phyloP scores from a whole-genome alignment of 2,113 vertebrate species.

The Oreochromis aureus region DNA sequence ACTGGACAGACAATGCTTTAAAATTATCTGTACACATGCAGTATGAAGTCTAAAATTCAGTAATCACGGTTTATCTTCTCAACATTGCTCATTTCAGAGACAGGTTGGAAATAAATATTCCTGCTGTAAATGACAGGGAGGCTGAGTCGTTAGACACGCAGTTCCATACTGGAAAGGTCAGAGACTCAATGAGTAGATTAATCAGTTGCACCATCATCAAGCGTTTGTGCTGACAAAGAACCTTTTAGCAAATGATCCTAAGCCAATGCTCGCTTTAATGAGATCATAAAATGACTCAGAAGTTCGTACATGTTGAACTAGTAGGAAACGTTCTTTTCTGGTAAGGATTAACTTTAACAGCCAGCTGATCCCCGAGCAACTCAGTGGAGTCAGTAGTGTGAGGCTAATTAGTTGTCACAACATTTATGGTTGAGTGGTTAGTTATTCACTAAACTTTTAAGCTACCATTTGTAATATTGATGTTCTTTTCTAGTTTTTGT shows the following conservation, averaged over 20 bases:
- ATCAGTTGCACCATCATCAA: neutral
- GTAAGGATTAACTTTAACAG: neutral
- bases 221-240: neutral
- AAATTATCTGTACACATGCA: neutral
- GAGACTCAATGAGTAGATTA: neutral
- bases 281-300: neutral
- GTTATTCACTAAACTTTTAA: neutral
- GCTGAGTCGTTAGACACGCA: neutral
- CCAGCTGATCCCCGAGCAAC: neutral
- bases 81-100: neutral
- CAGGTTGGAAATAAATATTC: neutral
- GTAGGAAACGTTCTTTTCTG: neutral
- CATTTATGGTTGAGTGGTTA: neutral
- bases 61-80: neutral
- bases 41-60: neutral
- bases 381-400: neutral
- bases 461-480: neutral
- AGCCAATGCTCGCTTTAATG: neutral
- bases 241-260: neutral
- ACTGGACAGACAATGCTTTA: neutral
- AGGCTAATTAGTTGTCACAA: neutral
- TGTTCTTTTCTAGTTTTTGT: neutral
- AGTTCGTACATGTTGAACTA: neutral
- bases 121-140: neutral
- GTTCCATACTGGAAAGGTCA: slow-evolving; percentile 22